A percentile compares a stretch with the other conserved stretches of the same genome.
These are phyloP conservation scores for Cettia cetti DNA, from an alignment of 2,113 vertebrate genomes.

Conservation along the genomic window DNA sequence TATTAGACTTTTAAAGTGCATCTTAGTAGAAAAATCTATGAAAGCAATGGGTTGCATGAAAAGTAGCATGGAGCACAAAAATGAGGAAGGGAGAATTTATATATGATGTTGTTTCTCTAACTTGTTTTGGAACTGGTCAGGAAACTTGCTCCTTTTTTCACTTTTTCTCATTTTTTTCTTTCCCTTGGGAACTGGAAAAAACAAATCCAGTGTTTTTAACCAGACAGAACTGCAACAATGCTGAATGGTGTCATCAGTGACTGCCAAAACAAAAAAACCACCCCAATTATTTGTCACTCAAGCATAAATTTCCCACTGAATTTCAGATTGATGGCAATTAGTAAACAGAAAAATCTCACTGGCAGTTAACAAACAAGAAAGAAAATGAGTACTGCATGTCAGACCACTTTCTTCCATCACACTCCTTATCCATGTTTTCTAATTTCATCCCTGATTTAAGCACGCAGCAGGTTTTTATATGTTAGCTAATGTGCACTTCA, in stretches of 20 bases:
- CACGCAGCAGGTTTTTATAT: background rate
- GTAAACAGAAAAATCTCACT: background rate
- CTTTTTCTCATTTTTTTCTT: background rate
- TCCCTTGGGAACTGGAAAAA: background rate
- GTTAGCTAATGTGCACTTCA: background rate
- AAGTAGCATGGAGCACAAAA: background rate
- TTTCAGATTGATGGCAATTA: background rate
- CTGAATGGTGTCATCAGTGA: background rate
- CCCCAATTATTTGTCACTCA: background rate
- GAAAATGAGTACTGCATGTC: background rate
- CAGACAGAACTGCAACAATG: background rate
- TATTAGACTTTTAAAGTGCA: background rate
- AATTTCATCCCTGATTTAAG: background rate
- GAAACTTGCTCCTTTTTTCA: background rate
- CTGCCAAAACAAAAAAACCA: background rate
- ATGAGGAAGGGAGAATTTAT: background rate
- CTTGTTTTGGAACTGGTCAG: background rate
- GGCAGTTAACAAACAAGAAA: background rate
- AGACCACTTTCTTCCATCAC: background rate
- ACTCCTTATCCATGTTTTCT: background rate
- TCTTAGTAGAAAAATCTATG: constrained; percentile 1
- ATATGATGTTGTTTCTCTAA: background rate
- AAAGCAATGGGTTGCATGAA: background rate
- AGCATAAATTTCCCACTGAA: constrained; percentile 16
- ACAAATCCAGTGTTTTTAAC: background rate